Evolutionary conservation across 2,797 vertebrate genomes (phyloP), one percentile per base, ranked within the genome.

Genomic region (Staurois parvus): DNA sequence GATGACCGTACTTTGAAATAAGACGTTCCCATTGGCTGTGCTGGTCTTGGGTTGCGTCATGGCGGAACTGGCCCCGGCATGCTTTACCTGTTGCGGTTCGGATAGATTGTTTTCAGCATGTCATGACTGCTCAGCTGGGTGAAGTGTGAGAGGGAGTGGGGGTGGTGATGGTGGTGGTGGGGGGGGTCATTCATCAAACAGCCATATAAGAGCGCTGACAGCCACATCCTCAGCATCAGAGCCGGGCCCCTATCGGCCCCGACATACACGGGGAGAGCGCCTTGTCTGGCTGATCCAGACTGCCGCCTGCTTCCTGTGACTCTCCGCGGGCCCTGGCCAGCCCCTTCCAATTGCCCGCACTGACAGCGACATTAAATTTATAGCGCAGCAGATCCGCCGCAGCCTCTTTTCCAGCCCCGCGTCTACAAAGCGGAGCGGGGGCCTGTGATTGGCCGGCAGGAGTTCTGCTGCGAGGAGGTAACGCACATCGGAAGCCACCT

Each of bases 321-420:
- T 2, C 17, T 52, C 48, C 19, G 2, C 48, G 48, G 48, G 48
- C 13, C 45, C 72, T 5, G 28, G 66, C 28, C 21, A 59, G 66
- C 26, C 84, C 66, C 70, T 68, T 68, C n/a, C 17, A 68, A 40
- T 67, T 21, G 62, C 42, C 82, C 29, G 19, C 32, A 42, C n/a
- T 86, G 79, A 82, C 85, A 82, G 79, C 37, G 59, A 4, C 66
- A 66, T n/a, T 56, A 52, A 78, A 86, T 86, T 86, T 86, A 86
- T 86, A 45, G 66, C 40, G 66, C 40, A 64, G 75, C 32, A 78
- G 72, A 78, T 72, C 45, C 32, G 40, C 83, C 45, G 66, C 15
- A 29, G 24, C 68, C 34, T 42, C 30, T 78, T 73, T 85, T 74
- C 84, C 76, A 85, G 69, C 79, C 72, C 64, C 32, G 56, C 21